Percentiles rank a stretch among this genome's conserved stretches.
Evolutionary conservation across 2,888 invertebrate genomes (phyloP).

Genomic region (Nephrotoma guestfalica): DNA sequence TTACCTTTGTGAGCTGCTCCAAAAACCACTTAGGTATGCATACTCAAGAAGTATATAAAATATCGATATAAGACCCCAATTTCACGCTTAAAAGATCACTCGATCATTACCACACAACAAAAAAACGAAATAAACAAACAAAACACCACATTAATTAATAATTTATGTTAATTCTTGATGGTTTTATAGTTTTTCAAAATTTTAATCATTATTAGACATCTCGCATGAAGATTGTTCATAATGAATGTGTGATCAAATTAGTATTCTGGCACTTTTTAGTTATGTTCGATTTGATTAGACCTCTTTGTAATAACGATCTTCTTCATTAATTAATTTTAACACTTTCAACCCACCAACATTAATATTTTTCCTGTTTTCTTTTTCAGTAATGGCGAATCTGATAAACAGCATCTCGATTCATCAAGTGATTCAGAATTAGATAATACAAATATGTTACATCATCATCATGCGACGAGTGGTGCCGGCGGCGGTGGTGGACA

Average conservation of each 20-base stretch:
- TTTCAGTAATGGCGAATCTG: conserved; percentile 29
- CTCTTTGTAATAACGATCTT: neutral
- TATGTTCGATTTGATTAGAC: neutral
- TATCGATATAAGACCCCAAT: neutral
- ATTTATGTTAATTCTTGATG: neutral
- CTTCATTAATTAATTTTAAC: neutral
- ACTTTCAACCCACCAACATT: neutral
- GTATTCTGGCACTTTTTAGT: neutral
- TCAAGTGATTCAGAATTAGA: conserved; percentile 35
- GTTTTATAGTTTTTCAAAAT: neutral
- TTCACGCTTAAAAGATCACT: neutral
- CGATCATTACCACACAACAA: neutral
- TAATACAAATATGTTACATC: conserved; percentile 24
- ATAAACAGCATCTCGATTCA: conserved; percentile 33
- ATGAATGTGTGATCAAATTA: neutral
- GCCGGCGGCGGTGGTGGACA: neutral
- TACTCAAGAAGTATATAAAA: neutral
- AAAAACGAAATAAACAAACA: neutral
- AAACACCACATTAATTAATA: neutral
- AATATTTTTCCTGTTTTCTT: neutral
- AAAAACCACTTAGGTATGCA: neutral
- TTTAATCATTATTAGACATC: neutral
- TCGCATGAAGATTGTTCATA: neutral
- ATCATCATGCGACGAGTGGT: conserved; percentile 17
- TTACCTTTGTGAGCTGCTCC: neutral